Evolutionary conservation across 2,113 vertebrate species (phyloP).

Genomic region (Passerina amoena): DNA sequence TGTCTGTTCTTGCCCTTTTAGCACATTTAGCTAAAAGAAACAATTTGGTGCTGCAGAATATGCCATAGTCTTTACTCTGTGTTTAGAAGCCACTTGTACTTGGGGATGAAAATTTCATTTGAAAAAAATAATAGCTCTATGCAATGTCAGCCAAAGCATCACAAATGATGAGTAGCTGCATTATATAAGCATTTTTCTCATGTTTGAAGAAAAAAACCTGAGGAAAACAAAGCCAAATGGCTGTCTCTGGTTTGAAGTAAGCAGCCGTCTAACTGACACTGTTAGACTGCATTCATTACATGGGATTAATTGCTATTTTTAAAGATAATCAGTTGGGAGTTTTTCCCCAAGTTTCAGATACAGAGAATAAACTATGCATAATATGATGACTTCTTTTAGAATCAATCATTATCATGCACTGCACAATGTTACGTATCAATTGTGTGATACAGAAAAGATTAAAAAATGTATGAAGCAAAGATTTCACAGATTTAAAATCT

Average conservation of each 20-base stretch:
- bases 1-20: not conserved
- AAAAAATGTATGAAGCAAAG: not conserved
- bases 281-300: not conserved
- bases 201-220: not conserved
- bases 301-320: not conserved
- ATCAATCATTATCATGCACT: not conserved
- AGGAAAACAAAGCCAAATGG: not conserved
- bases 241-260: not conserved
- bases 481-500: not conserved
- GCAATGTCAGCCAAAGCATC: not conserved
- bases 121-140: not conserved
- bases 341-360: not conserved
- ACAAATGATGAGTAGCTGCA: not conserved
- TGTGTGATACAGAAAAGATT: not conserved
- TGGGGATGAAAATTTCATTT: not conserved
- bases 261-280: not conserved
- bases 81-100: not conserved
- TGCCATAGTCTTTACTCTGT: not conserved
- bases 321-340: not conserved
- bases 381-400: not conserved
- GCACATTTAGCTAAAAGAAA: not conserved
- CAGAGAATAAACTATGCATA: not conserved
- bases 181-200: not conserved
- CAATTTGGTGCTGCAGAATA: not conserved
- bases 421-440: not conserved